These are phyloP conservation scores for Lissocephala sabroskyi DNA, from an alignment of 2,888 invertebrate genomes.

Conservation along the genomic window DNA sequence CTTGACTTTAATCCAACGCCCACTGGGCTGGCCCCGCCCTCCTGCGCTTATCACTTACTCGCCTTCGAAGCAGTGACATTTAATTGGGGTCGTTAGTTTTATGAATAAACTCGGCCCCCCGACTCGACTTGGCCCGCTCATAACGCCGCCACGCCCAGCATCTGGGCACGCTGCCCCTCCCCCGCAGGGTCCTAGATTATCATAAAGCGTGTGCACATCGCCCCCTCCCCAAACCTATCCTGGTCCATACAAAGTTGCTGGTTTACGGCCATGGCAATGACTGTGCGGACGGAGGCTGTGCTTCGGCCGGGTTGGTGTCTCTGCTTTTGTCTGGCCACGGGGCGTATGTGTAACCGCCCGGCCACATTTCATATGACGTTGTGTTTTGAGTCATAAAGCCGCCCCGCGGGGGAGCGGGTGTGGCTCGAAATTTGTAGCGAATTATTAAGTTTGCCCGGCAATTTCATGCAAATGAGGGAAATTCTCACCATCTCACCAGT, in stretches of 20 bases:
- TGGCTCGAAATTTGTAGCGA: slow-evolving; percentile 32
- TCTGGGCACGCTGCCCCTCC: too few relatives aligned
- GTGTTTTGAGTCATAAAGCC: too few relatives aligned
- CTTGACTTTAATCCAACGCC: neutral
- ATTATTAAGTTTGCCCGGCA: slow-evolving; percentile 43
- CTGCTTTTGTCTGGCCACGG: slow-evolving; percentile 6
- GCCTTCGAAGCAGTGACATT: slow-evolving; percentile 39
- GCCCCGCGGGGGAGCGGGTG: too few relatives aligned
- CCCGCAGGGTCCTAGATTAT: too few relatives aligned
- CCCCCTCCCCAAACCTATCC: too few relatives aligned
- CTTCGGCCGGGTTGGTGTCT: slow-evolving; percentile 9
- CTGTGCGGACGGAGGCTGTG: slow-evolving; percentile 15
- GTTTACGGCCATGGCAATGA: slow-evolving; percentile 34
- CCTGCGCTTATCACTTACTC: slow-evolving; percentile 46
- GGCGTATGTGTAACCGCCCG: too few relatives aligned
- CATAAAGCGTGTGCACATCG: slow-evolving; percentile 13
- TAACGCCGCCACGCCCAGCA: too few relatives aligned
- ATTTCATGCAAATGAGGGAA: slow-evolving; percentile 23
- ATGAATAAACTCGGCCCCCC: slow-evolving; percentile 7
- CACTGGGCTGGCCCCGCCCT: neutral
- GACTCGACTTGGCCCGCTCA: too few relatives aligned
- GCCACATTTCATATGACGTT: too few relatives aligned
- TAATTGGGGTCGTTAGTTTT: slow-evolving; percentile 46
- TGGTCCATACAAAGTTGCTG: too few relatives aligned
- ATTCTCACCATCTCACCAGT: too few relatives aligned